Evolutionary conservation across 2,113 vertebrate species (phyloP), one percentile per base, ranked within the genome.

Genomic region (Cyanistes caeruleus): DNA sequence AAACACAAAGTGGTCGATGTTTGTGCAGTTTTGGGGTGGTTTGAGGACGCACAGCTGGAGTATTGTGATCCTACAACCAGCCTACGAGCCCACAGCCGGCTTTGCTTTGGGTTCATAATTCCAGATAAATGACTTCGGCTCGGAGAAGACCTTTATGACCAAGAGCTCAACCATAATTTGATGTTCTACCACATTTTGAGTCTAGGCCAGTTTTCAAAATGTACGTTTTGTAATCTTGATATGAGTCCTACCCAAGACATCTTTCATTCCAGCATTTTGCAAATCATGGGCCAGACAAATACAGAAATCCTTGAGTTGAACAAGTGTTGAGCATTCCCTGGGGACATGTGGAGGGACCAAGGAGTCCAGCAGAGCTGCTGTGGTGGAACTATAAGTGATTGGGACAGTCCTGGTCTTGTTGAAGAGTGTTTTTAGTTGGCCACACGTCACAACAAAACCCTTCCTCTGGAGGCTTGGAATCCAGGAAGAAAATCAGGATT

Each of bases 331-430:
- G 51, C 24, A 5, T 17, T 15, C 55, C 9, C 16, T 31, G 11
- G 51, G 14, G 28, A 67, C 31, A 35, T 24, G 25, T 58, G 28
- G 65, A 78, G 55, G 52, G 11, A 53, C 20, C 35, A 59, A 33
- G 30, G 31, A 24, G 16, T 51, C 39, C 84, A 79, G 15, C 33
- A 60, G 55, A 77, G 35, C 15, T 86, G 21, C 63, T 77, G 2
- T 28, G 13, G 18, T 7, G 2, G 35, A 91, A 3, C 13, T 24
- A 4, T 0, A 18, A 15, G 43, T 41, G 49, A 31, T 0, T 53
- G 62, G 52, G 4, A 58, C 39, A 59, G 16, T 24, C 15, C 19
- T 10, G 10, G 7, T 55, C 17, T 30, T 33, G 25, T 2, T 37
- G 28, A 55, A 83, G 58, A 18, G 4, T 9, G n/a, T 72, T 67